Evolutionary conservation across 2,113 vertebrate genomes (phyloP).

Genomic region (Calidris pugnax): DNA sequence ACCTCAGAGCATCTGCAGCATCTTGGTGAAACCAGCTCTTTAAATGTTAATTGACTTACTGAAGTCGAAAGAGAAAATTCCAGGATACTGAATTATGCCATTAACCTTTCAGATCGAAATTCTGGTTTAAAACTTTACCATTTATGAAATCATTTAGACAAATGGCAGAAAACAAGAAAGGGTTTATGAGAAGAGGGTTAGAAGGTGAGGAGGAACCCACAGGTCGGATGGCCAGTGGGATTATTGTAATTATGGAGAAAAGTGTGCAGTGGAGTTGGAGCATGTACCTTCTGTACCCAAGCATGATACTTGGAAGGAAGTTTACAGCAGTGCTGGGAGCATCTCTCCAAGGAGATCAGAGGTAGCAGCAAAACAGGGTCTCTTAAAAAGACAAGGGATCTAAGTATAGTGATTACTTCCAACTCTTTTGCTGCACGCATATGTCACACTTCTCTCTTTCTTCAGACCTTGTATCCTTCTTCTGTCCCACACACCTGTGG

Average conservation of each 20-base stretch:
- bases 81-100: neutral
- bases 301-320: neutral
- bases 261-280: neutral
- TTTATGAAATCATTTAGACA: neutral
- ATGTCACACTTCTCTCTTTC: neutral
- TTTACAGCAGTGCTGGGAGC: neutral
- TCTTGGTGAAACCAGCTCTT: neutral
- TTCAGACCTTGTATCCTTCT: neutral
- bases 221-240: neutral
- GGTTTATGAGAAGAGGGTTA: neutral
- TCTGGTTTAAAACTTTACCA: neutral
- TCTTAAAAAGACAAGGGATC: neutral
- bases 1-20: neutral
- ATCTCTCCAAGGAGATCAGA: neutral
- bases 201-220: neutral
- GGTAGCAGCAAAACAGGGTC: neutral
- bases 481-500: neutral
- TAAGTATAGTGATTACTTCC: neutral
- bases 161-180: neutral
- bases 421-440: neutral
- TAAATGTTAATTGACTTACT: neutral
- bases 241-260: neutral
- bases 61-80: neutral
- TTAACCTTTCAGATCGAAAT: constrained; percentile 15
- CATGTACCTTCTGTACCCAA: neutral